Percentiles rank a stretch among this genome's conserved stretches.
These are phyloP conservation scores for Gouania willdenowi DNA, from an alignment of 2,797 vertebrate species.

Conservation along the genomic window DNA sequence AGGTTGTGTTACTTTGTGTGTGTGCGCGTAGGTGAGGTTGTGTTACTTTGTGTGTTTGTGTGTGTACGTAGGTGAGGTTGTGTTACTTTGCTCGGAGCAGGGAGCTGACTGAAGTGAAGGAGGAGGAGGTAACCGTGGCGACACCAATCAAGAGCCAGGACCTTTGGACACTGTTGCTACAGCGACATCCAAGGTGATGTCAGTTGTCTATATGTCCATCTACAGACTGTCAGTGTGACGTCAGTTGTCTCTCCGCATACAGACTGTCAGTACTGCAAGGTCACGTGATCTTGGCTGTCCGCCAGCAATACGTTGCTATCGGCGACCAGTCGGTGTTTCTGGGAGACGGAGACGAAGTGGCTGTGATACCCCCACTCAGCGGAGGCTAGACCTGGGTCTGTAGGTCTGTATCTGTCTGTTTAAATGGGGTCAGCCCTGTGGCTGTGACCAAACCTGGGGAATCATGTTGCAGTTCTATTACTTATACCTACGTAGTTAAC, in stretches of 20 bases:
- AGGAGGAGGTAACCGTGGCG: conserved; percentile 34
- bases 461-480: too few relatives aligned
- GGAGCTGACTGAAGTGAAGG: conserved; percentile 81
- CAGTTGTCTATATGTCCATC: too few relatives aligned
- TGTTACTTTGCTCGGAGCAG: conserved; percentile 88
- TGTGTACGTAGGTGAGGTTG: conserved; percentile 38
- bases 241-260: background rate
- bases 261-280: conserved; percentile 63
- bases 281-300: conserved; percentile 86
- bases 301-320: conserved; percentile 85
- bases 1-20: too few relatives aligned
- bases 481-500: too few relatives aligned
- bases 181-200: conserved; percentile 40
- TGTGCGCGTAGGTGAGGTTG: background rate
- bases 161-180: conserved; percentile 50
- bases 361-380: conserved; percentile 90
- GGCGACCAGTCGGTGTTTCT: conserved; percentile 80
- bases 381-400: conserved; percentile 76
- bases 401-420: too few relatives aligned
- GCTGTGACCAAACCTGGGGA: too few relatives aligned
- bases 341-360: conserved; percentile 87
- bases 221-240: too few relatives aligned
- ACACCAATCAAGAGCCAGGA: conserved; percentile 43
- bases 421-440: too few relatives aligned
- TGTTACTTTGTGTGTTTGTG: conserved; percentile 75